These are phyloP conservation scores for Dermolepida albohirtum DNA, from an alignment of 2,888 invertebrate genomes.

Conservation along the genomic window DNA sequence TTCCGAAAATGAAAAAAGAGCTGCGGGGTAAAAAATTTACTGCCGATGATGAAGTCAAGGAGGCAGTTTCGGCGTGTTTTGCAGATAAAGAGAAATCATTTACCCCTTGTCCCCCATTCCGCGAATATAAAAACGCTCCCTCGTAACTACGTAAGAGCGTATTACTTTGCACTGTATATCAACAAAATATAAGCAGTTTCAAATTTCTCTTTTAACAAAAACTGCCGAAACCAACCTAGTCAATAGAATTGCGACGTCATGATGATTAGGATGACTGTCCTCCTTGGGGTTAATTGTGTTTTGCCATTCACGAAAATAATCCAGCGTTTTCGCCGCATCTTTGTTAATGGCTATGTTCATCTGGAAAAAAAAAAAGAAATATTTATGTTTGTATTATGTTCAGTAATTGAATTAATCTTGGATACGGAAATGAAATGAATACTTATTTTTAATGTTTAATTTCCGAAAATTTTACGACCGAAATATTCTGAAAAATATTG, in stretches of 20 bases:
- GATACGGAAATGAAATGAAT: conserved; percentile 11
- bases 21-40: too few relatives aligned
- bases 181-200: too few relatives aligned
- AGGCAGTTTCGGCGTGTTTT: too few relatives aligned
- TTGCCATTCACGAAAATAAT: conserved; percentile 71
- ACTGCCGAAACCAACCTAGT: conserved; percentile 63
- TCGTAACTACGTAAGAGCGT: too few relatives aligned
- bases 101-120: too few relatives aligned
- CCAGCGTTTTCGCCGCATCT: conserved; percentile 67
- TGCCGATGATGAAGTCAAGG: too few relatives aligned
- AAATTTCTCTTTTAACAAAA: too few relatives aligned
- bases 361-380: conserved; percentile 50
- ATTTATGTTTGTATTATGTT: conserved; percentile 5
- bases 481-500: too few relatives aligned
- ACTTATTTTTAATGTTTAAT: conserved; percentile 23
- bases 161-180: too few relatives aligned
- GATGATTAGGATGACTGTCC: conserved; percentile 70
- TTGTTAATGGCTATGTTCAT: conserved; percentile 62
- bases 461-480: conserved; percentile 3
- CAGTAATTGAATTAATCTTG: conserved; percentile 27
- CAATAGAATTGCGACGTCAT: conserved; percentile 70
- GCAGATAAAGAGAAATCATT: too few relatives aligned
- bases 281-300: conserved; percentile 67
- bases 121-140: too few relatives aligned
- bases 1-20: too few relatives aligned